Evolutionary conservation across 2,888 invertebrate genomes (phyloP).

Genomic region (Phaedon cochleariae): DNA sequence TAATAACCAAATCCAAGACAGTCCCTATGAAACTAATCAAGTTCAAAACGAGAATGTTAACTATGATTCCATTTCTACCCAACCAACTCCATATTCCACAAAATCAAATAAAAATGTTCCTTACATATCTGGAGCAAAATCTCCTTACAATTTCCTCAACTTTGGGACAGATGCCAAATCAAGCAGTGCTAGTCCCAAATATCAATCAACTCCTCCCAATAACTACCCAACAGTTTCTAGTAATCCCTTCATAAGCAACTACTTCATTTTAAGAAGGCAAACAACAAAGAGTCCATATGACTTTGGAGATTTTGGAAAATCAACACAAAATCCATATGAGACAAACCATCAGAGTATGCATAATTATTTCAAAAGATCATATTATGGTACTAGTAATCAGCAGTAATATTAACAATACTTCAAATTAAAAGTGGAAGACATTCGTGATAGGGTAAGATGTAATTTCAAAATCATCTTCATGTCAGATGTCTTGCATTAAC

Average conservation of each 20-base stretch:
- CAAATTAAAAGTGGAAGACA: slow-evolving; percentile 41
- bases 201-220: slow-evolving; percentile 24
- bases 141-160: slow-evolving; percentile 55
- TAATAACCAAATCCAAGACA: slow-evolving; percentile 22
- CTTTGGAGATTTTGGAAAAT: slow-evolving; percentile 63
- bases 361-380: slow-evolving; percentile 62
- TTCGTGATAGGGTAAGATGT: slow-evolving; percentile 47
- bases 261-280: slow-evolving; percentile 59
- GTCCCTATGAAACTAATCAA: slow-evolving; percentile 17
- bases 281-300: slow-evolving; percentile 69
- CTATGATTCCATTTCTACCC: slow-evolving; percentile 29
- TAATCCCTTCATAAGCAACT: slow-evolving; percentile 58
- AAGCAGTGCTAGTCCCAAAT: slow-evolving; percentile 43
- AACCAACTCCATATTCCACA: slow-evolving; percentile 6
- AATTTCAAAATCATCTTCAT: background rate
- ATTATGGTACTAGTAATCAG: slow-evolving; percentile 56
- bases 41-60: slow-evolving; percentile 34
- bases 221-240: slow-evolving; percentile 59
- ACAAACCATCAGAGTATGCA: slow-evolving; percentile 53
- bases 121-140: slow-evolving; percentile 54
- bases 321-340: slow-evolving; percentile 67
- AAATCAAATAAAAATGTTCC: slow-evolving; percentile 44
- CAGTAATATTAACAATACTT: slow-evolving; percentile 55
- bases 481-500: background rate
- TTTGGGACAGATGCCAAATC: slow-evolving; percentile 48